Evolutionary conservation across 2,797 vertebrate species (phyloP).

Genomic region (Melanotaenia maccullochi): DNA sequence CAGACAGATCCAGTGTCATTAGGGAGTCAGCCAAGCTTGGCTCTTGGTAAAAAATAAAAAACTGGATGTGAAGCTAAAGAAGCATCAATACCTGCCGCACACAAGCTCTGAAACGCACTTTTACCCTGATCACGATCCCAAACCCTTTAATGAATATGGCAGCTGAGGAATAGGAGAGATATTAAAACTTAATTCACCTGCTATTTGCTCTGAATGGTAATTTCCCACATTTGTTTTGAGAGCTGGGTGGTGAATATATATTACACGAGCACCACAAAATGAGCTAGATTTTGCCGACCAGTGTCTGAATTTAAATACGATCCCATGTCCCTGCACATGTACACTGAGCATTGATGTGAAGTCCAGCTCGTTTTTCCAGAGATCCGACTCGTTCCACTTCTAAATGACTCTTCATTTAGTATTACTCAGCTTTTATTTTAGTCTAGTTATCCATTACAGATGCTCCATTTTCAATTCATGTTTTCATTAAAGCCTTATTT

Average conservation of each 20-base stretch:
- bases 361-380: too few species aligned
- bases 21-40: conserved; percentile 41
- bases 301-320: conserved; percentile 18
- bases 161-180: conserved; percentile 44
- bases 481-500: too few species aligned
- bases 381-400: too few species aligned
- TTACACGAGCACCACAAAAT: conserved; percentile 11
- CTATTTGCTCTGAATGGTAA: conserved; percentile 51
- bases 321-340: conserved; percentile 13
- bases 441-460: too few species aligned
- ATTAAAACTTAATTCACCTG: conserved; percentile 55
- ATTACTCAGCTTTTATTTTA: too few species aligned
- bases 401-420: too few species aligned
- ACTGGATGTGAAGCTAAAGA: conserved; percentile 34
- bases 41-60: conserved; percentile 46
- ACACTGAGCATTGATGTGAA: conserved; percentile 2
- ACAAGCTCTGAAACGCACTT: conserved; percentile 13
- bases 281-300: conserved; percentile 10
- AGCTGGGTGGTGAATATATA: conserved; percentile 22
- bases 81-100: conserved; percentile 44
- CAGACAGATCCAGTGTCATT: conserved; percentile 43
- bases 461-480: too few species aligned
- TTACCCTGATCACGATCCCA: conserved; percentile 29
- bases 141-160: conserved; percentile 40
- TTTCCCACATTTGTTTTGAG: conserved; percentile 24